These are phyloP conservation scores for Armadillidium nasatum DNA, from an alignment of 1,140 invertebrate genomes.

Conservation along the genomic window DNA sequence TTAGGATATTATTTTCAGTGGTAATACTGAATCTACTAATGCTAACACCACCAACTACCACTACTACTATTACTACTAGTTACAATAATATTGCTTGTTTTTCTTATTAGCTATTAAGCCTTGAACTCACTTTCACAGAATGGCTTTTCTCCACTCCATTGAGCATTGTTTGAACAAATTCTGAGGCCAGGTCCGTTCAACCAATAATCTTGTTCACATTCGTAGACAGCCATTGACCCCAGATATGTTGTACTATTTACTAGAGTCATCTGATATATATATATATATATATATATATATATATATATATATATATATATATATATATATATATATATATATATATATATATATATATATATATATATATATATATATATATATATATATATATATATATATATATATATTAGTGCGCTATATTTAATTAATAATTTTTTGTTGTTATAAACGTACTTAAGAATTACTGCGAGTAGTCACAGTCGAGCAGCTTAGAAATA, in stretches of 20 bases:
- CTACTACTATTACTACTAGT: no score
- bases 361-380: constrained; percentile 3
- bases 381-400: constrained; percentile 1
- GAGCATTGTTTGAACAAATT: constrained; percentile 72
- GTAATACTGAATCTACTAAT: no score
- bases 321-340: no score
- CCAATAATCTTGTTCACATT: constrained; percentile 77
- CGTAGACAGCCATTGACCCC: constrained; percentile 67
- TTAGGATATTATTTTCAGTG: no score
- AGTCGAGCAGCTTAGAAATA: no score
- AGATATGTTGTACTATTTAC: constrained; percentile 69
- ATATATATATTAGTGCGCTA: no score
- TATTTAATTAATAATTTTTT: not conserved
- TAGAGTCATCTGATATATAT: constrained; percentile 55
- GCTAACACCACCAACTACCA: no score
- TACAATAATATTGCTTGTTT: no score
- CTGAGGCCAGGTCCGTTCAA: constrained; percentile 63
- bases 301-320: no score
- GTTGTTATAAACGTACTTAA: not conserved
- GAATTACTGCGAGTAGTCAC: no score
- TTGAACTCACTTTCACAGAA: constrained; percentile 70
- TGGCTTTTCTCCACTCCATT: constrained; percentile 78
- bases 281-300: no score
- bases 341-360: no score
- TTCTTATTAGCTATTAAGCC: not conserved